A percentile compares a stretch with the other conserved stretches of the same genome.
phyloP scores from a whole-genome alignment of 2,797 vertebrate species.

The Lophotriccus pileatus region DNA sequence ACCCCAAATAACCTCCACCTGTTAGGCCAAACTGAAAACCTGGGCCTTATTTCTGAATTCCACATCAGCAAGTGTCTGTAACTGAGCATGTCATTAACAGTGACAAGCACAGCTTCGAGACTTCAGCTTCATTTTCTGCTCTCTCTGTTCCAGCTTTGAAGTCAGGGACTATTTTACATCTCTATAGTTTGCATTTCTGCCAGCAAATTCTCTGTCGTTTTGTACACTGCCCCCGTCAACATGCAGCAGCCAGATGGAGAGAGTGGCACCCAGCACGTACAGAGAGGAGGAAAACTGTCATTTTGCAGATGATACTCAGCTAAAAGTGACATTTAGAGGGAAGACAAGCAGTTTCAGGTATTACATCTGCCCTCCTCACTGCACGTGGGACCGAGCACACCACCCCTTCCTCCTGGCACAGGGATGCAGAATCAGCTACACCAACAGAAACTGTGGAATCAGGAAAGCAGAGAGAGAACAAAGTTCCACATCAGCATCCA shows the following conservation, averaged over 20 bases:
- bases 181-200: background rate
- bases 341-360: background rate
- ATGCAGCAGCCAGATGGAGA: background rate
- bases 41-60: background rate
- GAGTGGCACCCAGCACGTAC: background rate
- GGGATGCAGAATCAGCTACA: background rate
- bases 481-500: background rate
- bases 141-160: background rate
- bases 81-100: background rate
- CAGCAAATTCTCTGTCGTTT: background rate
- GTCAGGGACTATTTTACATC: background rate
- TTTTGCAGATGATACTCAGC: background rate
- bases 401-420: background rate
- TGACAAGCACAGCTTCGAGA: background rate
- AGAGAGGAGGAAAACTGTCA: background rate
- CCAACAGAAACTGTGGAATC: background rate
- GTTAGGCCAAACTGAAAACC: background rate
- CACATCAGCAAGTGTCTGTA: background rate
- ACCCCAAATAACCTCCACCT: background rate
- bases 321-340: slow-evolving; percentile 9
- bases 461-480: background rate
- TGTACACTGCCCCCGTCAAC: background rate
- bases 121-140: background rate
- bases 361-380: background rate
- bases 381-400: background rate